Conservation (phyloP, 2,797 vertebrate species). For the Oreonectes daqikongensis region DNA sequence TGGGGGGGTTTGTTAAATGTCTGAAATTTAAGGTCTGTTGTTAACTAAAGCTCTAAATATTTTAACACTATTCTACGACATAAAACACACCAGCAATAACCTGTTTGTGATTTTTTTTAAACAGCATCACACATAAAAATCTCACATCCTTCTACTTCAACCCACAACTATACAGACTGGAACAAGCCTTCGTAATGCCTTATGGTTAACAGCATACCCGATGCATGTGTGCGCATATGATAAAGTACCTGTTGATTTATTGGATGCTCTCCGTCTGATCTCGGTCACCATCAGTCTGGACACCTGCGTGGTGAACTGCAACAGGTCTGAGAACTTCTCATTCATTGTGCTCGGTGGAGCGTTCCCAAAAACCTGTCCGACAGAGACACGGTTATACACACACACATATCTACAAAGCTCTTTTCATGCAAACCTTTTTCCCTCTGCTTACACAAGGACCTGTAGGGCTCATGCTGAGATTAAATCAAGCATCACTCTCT, state of each 20-base stretch:
- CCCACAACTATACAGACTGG: not conserved
- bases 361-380: conserved; percentile 89
- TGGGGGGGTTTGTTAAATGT: too few species aligned
- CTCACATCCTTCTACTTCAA: not conserved
- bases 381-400: not conserved
- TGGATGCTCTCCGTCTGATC: conserved; percentile 95
- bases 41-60: too few species aligned
- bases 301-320: conserved; percentile 99
- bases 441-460: conserved; percentile 16
- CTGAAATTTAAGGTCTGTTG: too few species aligned
- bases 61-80: too few species aligned
- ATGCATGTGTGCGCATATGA: not conserved
- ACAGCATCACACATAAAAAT: too few species aligned
- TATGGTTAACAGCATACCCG: not conserved
- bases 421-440: not conserved
- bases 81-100: too few species aligned
- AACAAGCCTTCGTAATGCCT: not conserved
- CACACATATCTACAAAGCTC: not conserved
- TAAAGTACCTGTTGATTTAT: conserved; percentile 94
- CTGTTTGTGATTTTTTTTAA: too few species aligned
- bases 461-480: conserved; percentile 26
- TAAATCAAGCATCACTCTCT: conserved; percentile 3
- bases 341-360: conserved; percentile 95
- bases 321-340: conserved; percentile 97
- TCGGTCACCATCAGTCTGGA: conserved; percentile 98